Percentiles rank a stretch among this genome's conserved stretches.
Evolutionary conservation across 2,888 invertebrate genomes (phyloP).

Genomic region (Cantharis rufa): DNA sequence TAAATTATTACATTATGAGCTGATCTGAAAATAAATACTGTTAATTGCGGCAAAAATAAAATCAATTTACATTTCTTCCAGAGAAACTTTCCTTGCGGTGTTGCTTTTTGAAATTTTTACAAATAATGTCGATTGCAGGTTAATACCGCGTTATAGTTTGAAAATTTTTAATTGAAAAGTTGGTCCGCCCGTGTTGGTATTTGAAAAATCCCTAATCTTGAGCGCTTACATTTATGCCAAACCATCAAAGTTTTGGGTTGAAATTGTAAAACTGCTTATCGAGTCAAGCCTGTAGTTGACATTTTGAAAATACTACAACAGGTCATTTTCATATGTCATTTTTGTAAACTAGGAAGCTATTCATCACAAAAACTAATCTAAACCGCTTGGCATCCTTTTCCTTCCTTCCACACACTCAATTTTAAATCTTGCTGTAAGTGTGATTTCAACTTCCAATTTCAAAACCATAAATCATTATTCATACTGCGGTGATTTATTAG

Average conservation of each 20-base stretch:
- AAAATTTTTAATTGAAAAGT: not conserved
- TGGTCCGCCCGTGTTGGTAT: not conserved
- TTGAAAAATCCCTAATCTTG: not conserved
- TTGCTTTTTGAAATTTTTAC: not conserved
- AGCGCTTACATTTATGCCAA: constrained; percentile 1
- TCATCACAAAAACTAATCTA: constrained; percentile 34
- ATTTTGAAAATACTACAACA: constrained; percentile 29
- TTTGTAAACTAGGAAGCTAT: constrained; percentile 31
- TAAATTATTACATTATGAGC: not conserved
- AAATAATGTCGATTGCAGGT: not conserved
- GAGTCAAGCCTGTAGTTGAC: constrained; percentile 23
- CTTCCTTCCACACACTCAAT: constrained; percentile 35
- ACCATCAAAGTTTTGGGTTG: constrained; percentile 24
- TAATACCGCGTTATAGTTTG: not conserved
- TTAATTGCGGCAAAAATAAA: not conserved
- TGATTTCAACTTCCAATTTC: constrained; percentile 29
- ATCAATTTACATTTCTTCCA: not conserved
- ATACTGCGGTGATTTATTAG: constrained; percentile 26
- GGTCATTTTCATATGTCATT: constrained; percentile 39
- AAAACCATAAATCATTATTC: constrained; percentile 27
- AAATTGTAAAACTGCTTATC: constrained; percentile 27
- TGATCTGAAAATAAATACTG: not conserved
- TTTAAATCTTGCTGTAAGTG: constrained; percentile 32
- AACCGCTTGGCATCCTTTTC: constrained; percentile 28
- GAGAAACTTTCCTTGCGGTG: not conserved